Base-by-base conservation (phyloP, 2,113 vertebrate species). In the Abramis brama region DNA sequence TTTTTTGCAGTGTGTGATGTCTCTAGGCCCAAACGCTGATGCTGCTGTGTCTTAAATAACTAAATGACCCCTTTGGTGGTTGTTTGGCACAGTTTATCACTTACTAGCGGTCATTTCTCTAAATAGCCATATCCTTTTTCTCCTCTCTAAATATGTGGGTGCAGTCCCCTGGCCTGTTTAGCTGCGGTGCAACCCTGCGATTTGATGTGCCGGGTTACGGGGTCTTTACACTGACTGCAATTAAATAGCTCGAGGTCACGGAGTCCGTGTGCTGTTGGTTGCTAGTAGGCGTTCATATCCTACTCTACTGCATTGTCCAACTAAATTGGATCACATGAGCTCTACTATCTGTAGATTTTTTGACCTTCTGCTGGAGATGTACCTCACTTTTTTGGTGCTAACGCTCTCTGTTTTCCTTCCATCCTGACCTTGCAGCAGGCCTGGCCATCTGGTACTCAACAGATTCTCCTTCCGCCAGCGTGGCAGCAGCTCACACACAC, bases 401-500 rank as follows among this genome's bases (percentile, higher is more conserved):
- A 75, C 19, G n/a, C 30, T 81, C 30, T 81, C 23, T 36, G 21
- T 62, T 82, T 59, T 64, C 13, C 6, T 47, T 77, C 25, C 84
- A 9, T 75, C 60, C 78, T 75, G 81, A 52, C 10, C 33, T 13
- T 84, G 39, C 94, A 99, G 97, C 98, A 98, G 97, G 96, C 97
- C 47, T 99, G 98, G 98, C 97, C 98, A 68, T 96, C 97, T 9
- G 97, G 97, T 84, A 96, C 98, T 80, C 98, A 99, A 93, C 98
- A 99, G 94, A 99, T 99, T 91, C 94, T 99, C 59, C 96, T 99
- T 71, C 98, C 98, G 87, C 96, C 97, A 0, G 96, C 98, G 3
- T 99, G 98, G 98, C 98, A 99, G 94, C 98, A 99, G 94, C 95
- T 99, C 90, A 97, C 97, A 81, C 98, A 99, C 93, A 96, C 97